Base-by-base conservation (phyloP, 1,140 invertebrate species). In the Macrobrachium rosenbergii region DNA sequence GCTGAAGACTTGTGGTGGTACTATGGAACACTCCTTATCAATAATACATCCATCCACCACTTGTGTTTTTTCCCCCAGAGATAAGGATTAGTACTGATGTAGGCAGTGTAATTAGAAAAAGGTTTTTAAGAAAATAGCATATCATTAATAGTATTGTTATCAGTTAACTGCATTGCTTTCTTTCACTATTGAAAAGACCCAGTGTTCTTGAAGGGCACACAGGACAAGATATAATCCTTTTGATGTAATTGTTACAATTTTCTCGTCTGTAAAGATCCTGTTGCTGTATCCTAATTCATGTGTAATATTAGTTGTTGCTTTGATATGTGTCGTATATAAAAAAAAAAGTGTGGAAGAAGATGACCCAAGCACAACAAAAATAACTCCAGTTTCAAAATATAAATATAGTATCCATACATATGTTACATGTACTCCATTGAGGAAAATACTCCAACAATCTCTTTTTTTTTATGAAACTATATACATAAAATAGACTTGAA, bases 391-490 rank as follows among this genome's bases (percentile, higher is more conserved):
- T 76, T 77, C 63, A 84, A 84, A 84, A 84, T 84, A 84, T 78
- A 84, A 52, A 52, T 78, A 78, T 63, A 77, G n/a, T n/a, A n/a
- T 64, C 63, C 64, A 81, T 81, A 62, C 79, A 81, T 63, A 81
- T 67, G 63, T 81, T 67, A 81, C 63, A 64, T 67, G 37, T 77
- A 64, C 76, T 83, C 58, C 45, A 21, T 72, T 67, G 75, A 52
- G 83, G 83, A 77, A 84, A 84, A 67, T 84, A 84, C 75, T 77
- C 64, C 77, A 84, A 84, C 75, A 84, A 78, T 84, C 58, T 84
- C 52, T 77, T 83, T 62, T 76, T 16, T 59, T 45, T 84, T 84
- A 62, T 75, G 52, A 84, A n/a, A 43, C 79, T 84, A 84, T 84
- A 77, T 84, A 84, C 83, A 84, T 52, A 77, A 83, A 76, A 78